Percentiles rank a stretch among this genome's conserved stretches.
These are phyloP conservation scores for Chionis minor DNA, from an alignment of 2,113 vertebrate species.

Conservation along the genomic window DNA sequence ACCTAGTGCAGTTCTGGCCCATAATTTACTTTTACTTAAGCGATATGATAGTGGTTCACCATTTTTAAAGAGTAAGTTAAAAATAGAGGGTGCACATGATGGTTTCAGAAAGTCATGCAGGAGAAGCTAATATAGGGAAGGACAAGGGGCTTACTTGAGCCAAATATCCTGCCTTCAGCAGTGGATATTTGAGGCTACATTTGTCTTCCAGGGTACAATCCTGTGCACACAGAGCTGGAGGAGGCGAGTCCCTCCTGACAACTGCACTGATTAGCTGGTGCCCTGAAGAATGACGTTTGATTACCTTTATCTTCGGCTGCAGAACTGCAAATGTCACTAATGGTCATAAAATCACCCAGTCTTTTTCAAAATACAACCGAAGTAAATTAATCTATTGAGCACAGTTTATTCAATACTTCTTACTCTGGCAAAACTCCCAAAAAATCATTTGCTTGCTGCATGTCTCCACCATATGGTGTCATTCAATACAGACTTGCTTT, in stretches of 20 bases:
- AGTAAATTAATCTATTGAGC: conserved; percentile 65
- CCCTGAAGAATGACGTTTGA: conserved; percentile 59
- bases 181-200: conserved; percentile 25
- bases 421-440: conserved; percentile 60
- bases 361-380: conserved; percentile 54
- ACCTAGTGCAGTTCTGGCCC: not conserved
- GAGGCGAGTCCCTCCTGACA: conserved; percentile 36
- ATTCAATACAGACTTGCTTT: conserved; percentile 52
- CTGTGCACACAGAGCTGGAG: not conserved
- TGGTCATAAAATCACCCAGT: conserved; percentile 59
- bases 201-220: not conserved
- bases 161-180: not conserved
- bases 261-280: conserved; percentile 58
- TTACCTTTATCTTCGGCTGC: conserved; percentile 64
- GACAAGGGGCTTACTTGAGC: not conserved
- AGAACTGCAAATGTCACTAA: conserved; percentile 58
- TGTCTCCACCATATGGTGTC: conserved; percentile 64
- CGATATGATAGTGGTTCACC: not conserved
- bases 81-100: not conserved
- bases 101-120: not conserved
- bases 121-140: not conserved
- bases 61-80: not conserved
- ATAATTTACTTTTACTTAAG: not conserved
- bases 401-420: conserved; percentile 61
- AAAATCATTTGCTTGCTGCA: conserved; percentile 57